A percentile compares a stretch with the other conserved stretches of the same genome.
Evolutionary conservation across 2,113 vertebrate species (phyloP).

Genomic region (Tragelaphus imberbis): DNA sequence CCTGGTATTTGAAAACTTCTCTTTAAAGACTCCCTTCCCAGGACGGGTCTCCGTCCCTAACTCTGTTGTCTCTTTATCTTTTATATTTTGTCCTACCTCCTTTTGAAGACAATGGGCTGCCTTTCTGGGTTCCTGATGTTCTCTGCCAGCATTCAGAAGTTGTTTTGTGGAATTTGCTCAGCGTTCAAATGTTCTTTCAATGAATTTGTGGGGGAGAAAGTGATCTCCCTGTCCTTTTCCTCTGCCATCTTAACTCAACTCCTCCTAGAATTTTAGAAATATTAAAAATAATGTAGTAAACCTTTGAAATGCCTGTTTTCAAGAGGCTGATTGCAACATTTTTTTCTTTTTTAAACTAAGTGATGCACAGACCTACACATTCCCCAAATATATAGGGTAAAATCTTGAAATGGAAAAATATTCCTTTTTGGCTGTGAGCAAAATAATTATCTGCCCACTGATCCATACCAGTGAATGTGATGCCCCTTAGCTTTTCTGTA

Average conservation of each 20-base stretch:
- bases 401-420: slow-evolving; percentile 46
- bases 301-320: neutral
- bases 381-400: neutral
- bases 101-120: neutral
- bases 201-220: neutral
- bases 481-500: slow-evolving; percentile 45
- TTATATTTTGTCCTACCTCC: neutral
- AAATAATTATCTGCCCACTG: slow-evolving; percentile 56
- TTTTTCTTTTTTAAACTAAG: neutral
- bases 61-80: neutral
- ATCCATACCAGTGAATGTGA: slow-evolving; percentile 33
- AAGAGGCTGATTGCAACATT: neutral
- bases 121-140: neutral
- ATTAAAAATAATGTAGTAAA: slow-evolving; percentile 28
- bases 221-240: neutral
- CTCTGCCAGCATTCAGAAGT: neutral
- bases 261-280: slow-evolving; percentile 38
- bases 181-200: neutral
- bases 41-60: neutral
- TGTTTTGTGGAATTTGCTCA: neutral
- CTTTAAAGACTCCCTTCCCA: neutral
- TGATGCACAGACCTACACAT: neutral
- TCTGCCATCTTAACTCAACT: neutral
- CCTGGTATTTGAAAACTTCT: neutral
- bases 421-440: neutral